phyloP scores from a whole-genome alignment of 2,113 vertebrate genomes.

The Psilopsiagon aymara region DNA sequence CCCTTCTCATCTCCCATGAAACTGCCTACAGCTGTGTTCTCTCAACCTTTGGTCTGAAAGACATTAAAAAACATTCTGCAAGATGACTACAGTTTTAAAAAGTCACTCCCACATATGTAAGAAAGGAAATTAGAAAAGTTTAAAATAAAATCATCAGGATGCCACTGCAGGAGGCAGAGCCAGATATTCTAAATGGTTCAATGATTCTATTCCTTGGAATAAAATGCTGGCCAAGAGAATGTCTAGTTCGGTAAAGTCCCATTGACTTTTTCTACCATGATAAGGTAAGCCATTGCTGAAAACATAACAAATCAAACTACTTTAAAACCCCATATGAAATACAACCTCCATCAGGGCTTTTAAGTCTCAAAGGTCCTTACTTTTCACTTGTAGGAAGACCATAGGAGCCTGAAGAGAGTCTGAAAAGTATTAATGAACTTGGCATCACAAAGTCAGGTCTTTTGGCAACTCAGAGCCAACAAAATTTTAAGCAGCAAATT shows the following conservation, averaged over 20 bases:
- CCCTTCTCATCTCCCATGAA: constrained; percentile 13
- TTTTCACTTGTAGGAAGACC: not conserved
- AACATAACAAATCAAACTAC: not conserved
- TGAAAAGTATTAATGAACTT: not conserved
- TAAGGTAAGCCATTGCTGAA: not conserved
- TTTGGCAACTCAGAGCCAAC: not conserved
- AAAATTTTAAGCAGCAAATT: not conserved
- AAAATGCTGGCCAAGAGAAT: not conserved
- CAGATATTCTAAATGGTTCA: not conserved
- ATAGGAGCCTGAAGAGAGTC: not conserved
- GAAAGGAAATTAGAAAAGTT: not conserved
- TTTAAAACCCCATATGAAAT: not conserved
- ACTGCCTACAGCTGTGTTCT: constrained; percentile 30
- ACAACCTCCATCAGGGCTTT: not conserved
- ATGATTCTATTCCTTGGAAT: not conserved
- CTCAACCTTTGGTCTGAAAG: not conserved
- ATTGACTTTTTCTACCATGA: not conserved
- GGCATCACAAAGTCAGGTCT: not conserved
- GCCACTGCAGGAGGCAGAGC: not conserved
- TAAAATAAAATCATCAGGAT: not conserved
- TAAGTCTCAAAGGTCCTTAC: not conserved
- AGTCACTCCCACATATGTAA: constrained; percentile 13
- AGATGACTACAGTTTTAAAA: not conserved
- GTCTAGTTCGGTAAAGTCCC: not conserved
- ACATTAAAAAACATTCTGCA: constrained; percentile 16